Evolutionary conservation across 2,113 vertebrate genomes (phyloP).

Genomic region (Grus americana): DNA sequence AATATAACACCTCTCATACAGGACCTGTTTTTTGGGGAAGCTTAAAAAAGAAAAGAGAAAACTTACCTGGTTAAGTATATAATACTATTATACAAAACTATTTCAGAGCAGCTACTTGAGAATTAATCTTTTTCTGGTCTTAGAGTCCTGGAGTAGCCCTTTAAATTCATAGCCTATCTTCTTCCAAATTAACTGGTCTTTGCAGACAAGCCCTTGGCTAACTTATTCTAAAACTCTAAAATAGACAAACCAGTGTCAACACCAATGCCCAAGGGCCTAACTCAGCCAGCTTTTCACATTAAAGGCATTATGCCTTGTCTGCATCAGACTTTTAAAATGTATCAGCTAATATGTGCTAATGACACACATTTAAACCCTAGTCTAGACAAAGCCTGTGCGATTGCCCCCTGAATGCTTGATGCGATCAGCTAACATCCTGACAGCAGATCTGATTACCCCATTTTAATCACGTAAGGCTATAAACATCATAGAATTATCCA

Average conservation of each 20-base stretch:
- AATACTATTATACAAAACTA: background rate
- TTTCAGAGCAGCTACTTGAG: background rate
- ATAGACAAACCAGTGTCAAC: background rate
- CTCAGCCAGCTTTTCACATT: slow-evolving; percentile 43
- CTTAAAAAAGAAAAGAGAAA: background rate
- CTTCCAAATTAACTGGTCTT: slow-evolving; percentile 28
- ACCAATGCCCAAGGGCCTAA: slow-evolving; percentile 32
- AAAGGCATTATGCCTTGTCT: slow-evolving; percentile 16
- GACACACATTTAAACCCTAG: slow-evolving; percentile 42
- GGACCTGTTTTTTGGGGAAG: background rate
- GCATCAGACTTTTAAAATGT: slow-evolving; percentile 44
- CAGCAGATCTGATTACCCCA: slow-evolving; percentile 7
- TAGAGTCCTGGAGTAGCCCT: background rate
- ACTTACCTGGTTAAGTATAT: background rate
- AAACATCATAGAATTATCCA: background rate
- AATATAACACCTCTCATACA: background rate
- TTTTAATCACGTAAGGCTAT: background rate
- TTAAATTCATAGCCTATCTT: slow-evolving; percentile 39
- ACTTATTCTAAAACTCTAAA: slow-evolving; percentile 17
- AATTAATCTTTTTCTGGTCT: background rate
- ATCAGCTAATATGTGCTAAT: slow-evolving; percentile 57
- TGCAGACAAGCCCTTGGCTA: slow-evolving; percentile 33
- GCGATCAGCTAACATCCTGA: background rate
- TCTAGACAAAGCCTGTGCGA: slow-evolving; percentile 47
- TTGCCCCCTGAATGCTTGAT: slow-evolving; percentile 60